Evolutionary conservation across 2,113 vertebrate genomes (phyloP).

Genomic region (Pluvialis apricaria): DNA sequence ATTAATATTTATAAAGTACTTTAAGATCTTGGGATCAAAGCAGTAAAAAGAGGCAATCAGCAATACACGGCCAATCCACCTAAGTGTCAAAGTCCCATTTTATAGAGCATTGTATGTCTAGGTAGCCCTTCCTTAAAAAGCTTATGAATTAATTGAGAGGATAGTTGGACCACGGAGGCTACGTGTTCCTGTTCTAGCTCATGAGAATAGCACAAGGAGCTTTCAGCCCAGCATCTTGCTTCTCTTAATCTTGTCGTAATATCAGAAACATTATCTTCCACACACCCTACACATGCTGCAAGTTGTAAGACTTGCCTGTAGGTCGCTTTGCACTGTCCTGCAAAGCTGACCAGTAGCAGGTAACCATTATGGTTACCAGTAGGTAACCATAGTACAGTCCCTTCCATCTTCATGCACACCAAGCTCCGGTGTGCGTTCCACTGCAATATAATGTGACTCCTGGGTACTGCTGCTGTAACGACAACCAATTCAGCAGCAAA

Average conservation of each 20-base stretch:
- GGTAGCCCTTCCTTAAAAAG: not conserved
- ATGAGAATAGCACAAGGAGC: not conserved
- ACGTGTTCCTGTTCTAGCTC: not conserved
- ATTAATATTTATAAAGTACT: slow-evolving; percentile 66
- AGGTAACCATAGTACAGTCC: not conserved
- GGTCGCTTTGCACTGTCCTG: not conserved
- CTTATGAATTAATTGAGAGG: not conserved
- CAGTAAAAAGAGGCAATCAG: slow-evolving; percentile 57
- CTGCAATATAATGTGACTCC: not conserved
- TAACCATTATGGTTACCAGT: too few relatives aligned
- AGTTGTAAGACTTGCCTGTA: not conserved
- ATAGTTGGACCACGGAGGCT: not conserved
- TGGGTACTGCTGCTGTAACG: not conserved
- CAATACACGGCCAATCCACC: slow-evolving; percentile 5
- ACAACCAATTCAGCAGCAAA: not conserved
- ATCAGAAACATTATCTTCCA: not conserved
- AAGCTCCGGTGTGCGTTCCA: not conserved
- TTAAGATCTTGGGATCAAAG: slow-evolving; percentile 60
- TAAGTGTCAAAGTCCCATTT: slow-evolving; percentile 18
- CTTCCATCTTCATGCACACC: not conserved
- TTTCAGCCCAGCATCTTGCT: not conserved
- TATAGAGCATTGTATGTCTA: not conserved
- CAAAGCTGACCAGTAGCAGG: not conserved
- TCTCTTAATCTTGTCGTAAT: not conserved
- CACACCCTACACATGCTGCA: not conserved